Evolutionary conservation across 2,113 vertebrate genomes (phyloP), one percentile per base, ranked within the genome.

Genomic region (Capreolus pygargus): DNA sequence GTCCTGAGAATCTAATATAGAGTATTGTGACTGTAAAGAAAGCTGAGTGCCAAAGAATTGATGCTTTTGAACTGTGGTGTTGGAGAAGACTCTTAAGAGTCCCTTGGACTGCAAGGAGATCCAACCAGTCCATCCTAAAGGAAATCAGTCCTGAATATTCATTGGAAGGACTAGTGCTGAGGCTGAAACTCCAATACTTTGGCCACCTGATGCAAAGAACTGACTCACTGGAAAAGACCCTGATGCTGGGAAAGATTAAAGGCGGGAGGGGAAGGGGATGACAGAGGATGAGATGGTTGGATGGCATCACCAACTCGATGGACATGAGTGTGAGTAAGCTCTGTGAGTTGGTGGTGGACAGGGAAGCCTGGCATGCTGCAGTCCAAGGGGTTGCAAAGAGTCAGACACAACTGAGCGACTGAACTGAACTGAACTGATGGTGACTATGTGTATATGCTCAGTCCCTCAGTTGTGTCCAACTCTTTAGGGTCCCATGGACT

Each of bases 291-390:
- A 36, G 17, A 70, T 19, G n/a, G 64, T 70, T 70, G 64, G n/a
- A 21, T 70, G 9, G 17, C 64, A 36, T 70, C 64, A 70, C 64
- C 64, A 36, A 70, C 17, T 36, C 0, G 0, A 36, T 70, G 64
- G 64, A 70, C n/a, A 70, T 17, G 14, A 64, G 57, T 60, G 25
- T 64, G 7, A 64, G 17, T 70, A 36, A 70, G n/a, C 17, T 70
- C 64, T 70, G 17, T 2, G 17, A 36, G 64, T 11, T 70, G 17
- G 9, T 36, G n/a, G 9, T 36, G n/a, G n/a, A 70, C 17, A 70
- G 64, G n/a, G 64, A 70, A 70, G n/a, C 64, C 64, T 19, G 17
- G 19, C 0, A 0, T 70, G n/a, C n/a, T 67, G 64, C 0, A 0
- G 33, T 21, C 64, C 33, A 67, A 36, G 33, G 33, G n/a, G 17